Conservation (phyloP, 2,113 vertebrate genomes). For the Aspiorhynchus laticeps region DNA sequence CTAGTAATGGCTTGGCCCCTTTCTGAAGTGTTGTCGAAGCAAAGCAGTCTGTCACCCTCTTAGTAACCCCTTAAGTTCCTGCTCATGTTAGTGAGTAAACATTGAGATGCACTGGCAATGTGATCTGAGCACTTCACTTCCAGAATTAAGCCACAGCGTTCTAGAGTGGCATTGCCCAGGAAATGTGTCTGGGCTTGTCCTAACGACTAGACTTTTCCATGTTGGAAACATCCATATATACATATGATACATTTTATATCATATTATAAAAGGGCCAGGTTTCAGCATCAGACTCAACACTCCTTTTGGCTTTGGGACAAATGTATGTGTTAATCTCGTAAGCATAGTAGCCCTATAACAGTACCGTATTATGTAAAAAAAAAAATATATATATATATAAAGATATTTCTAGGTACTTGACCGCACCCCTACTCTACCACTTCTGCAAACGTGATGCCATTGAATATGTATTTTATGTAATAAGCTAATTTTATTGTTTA, state of each 20-base stretch:
- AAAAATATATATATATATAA: no score
- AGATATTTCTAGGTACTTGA: no score
- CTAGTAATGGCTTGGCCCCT: constrained; percentile 49
- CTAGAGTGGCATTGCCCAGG: constrained; percentile 57
- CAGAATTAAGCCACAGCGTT: constrained; percentile 54
- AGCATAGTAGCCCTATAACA: neutral
- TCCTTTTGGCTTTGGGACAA: neutral
- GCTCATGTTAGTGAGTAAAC: constrained; percentile 61
- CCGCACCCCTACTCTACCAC: no score
- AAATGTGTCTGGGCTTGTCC: constrained; percentile 56
- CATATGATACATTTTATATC: no score
- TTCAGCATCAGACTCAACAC: constrained; percentile 30
- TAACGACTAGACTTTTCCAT: constrained; percentile 51
- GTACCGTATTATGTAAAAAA: neutral
- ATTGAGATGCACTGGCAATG: constrained; percentile 56
- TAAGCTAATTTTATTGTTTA: no score
- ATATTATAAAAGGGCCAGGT: constrained; percentile 34
- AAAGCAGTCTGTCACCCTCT: constrained; percentile 57
- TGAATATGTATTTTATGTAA: no score
- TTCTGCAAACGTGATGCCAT: no score
- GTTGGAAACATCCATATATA: constrained; percentile 36
- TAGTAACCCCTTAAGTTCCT: constrained; percentile 55
- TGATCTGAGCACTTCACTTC: constrained; percentile 56
- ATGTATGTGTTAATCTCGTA: neutral
- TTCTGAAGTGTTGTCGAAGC: constrained; percentile 46